Conservation (phyloP, 2,797 vertebrate genomes). For the Protosalanx chinensis region DNA sequence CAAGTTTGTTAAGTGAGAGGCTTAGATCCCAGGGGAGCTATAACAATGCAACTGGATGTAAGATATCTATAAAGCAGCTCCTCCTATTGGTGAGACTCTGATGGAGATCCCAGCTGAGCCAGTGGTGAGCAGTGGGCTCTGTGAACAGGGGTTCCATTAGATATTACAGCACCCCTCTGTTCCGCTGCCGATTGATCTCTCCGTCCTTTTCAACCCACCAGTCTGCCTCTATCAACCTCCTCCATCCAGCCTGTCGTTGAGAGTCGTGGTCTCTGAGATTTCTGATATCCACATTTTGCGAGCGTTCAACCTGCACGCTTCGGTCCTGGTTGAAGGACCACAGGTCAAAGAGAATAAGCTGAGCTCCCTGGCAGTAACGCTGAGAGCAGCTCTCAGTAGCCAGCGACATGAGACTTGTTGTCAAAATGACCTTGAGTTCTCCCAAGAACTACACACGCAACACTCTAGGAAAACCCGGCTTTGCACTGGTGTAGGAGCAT, state of each 20-base stretch:
- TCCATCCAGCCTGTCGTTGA: no score
- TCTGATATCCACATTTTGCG: no score
- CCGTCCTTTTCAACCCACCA: background rate
- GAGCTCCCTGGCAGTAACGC: conserved; percentile 10
- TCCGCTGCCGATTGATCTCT: conserved; percentile 24
- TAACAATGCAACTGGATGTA: background rate
- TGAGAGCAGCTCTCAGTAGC: conserved; percentile 38
- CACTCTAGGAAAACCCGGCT: conserved; percentile 47
- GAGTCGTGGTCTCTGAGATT: no score
- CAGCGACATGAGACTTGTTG: conserved; percentile 45
- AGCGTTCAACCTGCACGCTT: background rate
- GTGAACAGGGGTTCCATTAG: background rate
- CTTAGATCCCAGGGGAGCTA: background rate
- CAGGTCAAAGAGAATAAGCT: conserved; percentile 4
- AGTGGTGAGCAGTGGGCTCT: conserved; percentile 11
- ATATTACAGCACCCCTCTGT: background rate
- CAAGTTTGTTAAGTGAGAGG: background rate
- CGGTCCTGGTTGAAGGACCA: background rate
- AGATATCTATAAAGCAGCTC: conserved; percentile 3
- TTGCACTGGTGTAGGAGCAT: conserved; percentile 48
- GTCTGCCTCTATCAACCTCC: no score
- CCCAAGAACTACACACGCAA: conserved; percentile 26
- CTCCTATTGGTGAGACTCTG: background rate
- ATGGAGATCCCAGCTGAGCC: background rate
- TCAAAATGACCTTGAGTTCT: conserved; percentile 39